Evolutionary conservation across 2,797 vertebrate species (phyloP).

Genomic region (Semotilus atromaculatus): DNA sequence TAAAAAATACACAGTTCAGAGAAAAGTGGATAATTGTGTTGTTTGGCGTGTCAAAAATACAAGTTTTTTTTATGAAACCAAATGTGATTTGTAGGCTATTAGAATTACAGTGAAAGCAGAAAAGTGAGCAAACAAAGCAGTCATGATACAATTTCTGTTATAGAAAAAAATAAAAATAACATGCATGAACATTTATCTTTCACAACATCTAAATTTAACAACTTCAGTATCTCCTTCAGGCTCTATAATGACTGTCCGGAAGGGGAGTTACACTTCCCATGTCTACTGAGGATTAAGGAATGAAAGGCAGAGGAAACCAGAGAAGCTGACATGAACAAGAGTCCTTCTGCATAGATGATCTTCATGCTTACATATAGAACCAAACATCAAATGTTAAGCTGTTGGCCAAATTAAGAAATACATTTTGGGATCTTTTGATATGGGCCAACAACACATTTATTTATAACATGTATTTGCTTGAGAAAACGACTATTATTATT

Average conservation of each 20-base stretch:
- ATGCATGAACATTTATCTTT: slow-evolving; percentile 7
- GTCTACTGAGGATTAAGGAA: slow-evolving; percentile 44
- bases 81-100: not conserved
- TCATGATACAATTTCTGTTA: not conserved
- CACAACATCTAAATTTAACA: not conserved
- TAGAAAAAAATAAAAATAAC: not conserved
- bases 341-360: slow-evolving; percentile 1
- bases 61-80: not conserved
- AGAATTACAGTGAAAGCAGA: not conserved
- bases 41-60: not conserved
- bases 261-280: slow-evolving; percentile 21
- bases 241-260: slow-evolving; percentile 16
- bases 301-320: slow-evolving; percentile 28
- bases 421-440: not conserved
- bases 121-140: not conserved
- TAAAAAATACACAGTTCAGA: slow-evolving; percentile 18
- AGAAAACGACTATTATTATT: not conserved
- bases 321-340: slow-evolving; percentile 40
- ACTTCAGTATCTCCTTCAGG: slow-evolving; percentile 22
- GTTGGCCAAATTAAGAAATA: not conserved
- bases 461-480: not conserved
- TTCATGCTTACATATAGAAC: slow-evolving; percentile 24
- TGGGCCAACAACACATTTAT: not conserved
- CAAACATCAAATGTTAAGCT: slow-evolving; percentile 1
- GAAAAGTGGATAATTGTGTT: not conserved